Percentiles rank a stretch among this genome's conserved stretches.
These are phyloP conservation scores for Periophthalmus modestus DNA, from an alignment of 2,113 vertebrate species.

Conservation along the genomic window DNA sequence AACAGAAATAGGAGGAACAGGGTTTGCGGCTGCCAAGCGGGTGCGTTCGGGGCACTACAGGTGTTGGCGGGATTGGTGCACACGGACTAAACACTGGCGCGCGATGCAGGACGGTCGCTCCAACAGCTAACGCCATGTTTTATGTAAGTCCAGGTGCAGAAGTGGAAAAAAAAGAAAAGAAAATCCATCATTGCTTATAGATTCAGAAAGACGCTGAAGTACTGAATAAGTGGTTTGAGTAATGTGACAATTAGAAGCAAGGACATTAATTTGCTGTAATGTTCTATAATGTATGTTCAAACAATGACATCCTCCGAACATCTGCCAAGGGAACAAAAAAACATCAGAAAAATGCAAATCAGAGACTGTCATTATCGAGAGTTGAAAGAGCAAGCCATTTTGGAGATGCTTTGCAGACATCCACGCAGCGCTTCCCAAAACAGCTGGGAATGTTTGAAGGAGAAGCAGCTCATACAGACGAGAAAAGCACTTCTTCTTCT, in stretches of 20 bases:
- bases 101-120: not conserved
- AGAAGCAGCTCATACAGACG: not conserved
- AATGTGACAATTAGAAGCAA: not conserved
- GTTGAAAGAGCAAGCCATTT: constrained; percentile 2
- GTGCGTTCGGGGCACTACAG: constrained; percentile 6
- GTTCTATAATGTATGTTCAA: not conserved
- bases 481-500: not conserved
- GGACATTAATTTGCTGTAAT: not conserved
- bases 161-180: not conserved
- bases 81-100: not conserved
- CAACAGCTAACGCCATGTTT: not conserved
- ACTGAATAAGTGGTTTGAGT: not conserved
- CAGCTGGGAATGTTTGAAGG: not conserved
- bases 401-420: not conserved
- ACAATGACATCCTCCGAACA: not conserved
- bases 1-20: constrained; percentile 9
- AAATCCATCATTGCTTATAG: not conserved
- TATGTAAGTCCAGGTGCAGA: constrained; percentile 2
- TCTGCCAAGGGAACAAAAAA: constrained; percentile 2
- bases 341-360: not conserved
- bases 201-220: not conserved
- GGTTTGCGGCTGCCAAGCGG: not conserved
- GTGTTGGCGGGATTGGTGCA: not conserved
- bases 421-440: too few species aligned
- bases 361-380: not conserved